Percentiles rank a stretch among this genome's conserved stretches.
Evolutionary conservation across 2,113 vertebrate genomes (phyloP).

Genomic region (Panthera leo): DNA sequence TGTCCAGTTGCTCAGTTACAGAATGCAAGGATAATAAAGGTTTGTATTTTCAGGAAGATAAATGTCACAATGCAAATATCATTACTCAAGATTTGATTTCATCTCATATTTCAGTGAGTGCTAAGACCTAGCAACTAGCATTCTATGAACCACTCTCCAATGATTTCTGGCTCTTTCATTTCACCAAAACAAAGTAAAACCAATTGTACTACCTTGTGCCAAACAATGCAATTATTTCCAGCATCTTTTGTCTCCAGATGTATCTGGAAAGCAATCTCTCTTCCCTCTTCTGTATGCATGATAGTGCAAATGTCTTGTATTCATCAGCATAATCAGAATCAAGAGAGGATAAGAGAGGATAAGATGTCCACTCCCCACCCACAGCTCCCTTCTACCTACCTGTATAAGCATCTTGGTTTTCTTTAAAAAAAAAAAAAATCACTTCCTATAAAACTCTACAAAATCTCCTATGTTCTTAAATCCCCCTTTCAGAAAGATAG

Average conservation of each 20-base stretch:
- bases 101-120: conserved; percentile 65
- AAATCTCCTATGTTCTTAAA: neutral
- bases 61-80: conserved; percentile 80
- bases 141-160: neutral
- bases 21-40: neutral
- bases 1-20: neutral
- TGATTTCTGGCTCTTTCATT: conserved; percentile 49
- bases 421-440: neutral
- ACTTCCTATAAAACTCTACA: conserved; percentile 16
- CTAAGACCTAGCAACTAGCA: conserved; percentile 43
- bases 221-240: conserved; percentile 13
- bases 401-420: conserved; percentile 18
- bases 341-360: neutral
- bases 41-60: conserved; percentile 69
- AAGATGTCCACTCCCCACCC: conserved; percentile 10
- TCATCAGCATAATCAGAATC: conserved; percentile 42
- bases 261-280: conserved; percentile 30
- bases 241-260: neutral
- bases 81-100: conserved; percentile 72
- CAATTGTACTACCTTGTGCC: neutral
- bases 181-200: conserved; percentile 65
- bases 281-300: conserved; percentile 32
- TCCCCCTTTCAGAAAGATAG: neutral
- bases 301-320: conserved; percentile 5
- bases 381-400: conserved; percentile 37